These are phyloP conservation scores for Idaea straminata DNA, from an alignment of 2,888 invertebrate species.

Conservation along the genomic window DNA sequence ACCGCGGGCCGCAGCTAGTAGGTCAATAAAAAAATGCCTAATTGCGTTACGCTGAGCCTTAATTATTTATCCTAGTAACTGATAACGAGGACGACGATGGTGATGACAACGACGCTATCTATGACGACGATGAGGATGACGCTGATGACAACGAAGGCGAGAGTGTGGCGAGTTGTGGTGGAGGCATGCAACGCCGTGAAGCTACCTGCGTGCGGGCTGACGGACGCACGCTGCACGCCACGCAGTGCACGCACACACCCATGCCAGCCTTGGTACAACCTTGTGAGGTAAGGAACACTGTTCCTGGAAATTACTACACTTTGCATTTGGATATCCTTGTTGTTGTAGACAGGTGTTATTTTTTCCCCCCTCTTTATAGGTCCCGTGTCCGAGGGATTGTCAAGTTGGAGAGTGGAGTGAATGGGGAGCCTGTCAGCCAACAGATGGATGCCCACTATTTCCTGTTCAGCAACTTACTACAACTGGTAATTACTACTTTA, in stretches of 20 bases:
- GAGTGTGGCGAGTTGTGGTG: conserved; percentile 69
- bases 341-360: neutral
- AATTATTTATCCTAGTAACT: conserved; percentile 19
- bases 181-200: conserved; percentile 79
- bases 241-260: conserved; percentile 73
- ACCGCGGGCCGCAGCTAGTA: no score
- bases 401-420: conserved; percentile 81
- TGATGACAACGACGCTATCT: conserved; percentile 61
- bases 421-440: conserved; percentile 82
- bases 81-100: conserved; percentile 60
- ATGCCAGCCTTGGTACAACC: conserved; percentile 78
- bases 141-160: conserved; percentile 42
- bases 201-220: conserved; percentile 77
- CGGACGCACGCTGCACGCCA: conserved; percentile 66
- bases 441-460: conserved; percentile 73
- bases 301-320: neutral
- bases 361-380: conserved; percentile 42
- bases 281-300: conserved; percentile 57
- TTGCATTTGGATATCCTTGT: no score
- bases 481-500: conserved; percentile 49
- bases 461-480: conserved; percentile 75
- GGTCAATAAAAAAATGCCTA: no score
- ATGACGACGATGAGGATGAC: conserved; percentile 62
- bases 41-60: no score
- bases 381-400: conserved; percentile 81